Evolutionary conservation across 1,140 invertebrate genomes (phyloP), one percentile per base, ranked within the genome.

Genomic region (Bombyx mori): DNA sequence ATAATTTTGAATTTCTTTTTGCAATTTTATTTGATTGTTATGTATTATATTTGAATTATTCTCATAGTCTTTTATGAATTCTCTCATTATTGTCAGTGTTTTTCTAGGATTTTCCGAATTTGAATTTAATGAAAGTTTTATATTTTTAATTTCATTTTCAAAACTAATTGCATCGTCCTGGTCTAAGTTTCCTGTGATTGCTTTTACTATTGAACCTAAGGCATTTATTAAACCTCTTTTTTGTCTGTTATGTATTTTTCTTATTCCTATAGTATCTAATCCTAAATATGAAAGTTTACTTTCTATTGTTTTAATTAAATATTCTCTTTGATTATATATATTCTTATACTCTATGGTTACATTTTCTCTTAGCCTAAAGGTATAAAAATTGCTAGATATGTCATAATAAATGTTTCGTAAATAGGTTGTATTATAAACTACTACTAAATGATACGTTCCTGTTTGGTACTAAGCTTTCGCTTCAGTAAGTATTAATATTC

Each of bases 271-370:
- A 6, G 18, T 52, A 53, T 66, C 45, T 18, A 57, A 55, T 51
- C 67, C 61, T 69, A 63, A 56, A 46, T 65, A 65, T 18, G 60
- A 12, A 63, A 71, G 51, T 47, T 60, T 68, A 66, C 56, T 68
- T 65, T 66, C 60, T 66, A 65, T 65, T 12, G 8, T 64, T 48
- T 64, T 48, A 42, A 63, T 61, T 12, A 61, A 10, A 48, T 65
- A 64, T 56, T 59, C 57, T 61, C 63, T 63, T 51, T 64, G 61
- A 42, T 61, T 55, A 44, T 46, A 44, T 46, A 45, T 42, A 26
- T 55, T 43, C 8, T 44, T 8, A 42, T 48, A 8, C 6, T 48
- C 10, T 48, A 48, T 48, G 6, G 58, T 43, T 7, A 10, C 26
- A 59, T 57, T 56, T n/a, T 63, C 44, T 53, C 57, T 63, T 59